These are phyloP conservation scores for Dendroctonus ponderosae DNA, from an alignment of 1,140 invertebrate genomes.

Conservation along the genomic window DNA sequence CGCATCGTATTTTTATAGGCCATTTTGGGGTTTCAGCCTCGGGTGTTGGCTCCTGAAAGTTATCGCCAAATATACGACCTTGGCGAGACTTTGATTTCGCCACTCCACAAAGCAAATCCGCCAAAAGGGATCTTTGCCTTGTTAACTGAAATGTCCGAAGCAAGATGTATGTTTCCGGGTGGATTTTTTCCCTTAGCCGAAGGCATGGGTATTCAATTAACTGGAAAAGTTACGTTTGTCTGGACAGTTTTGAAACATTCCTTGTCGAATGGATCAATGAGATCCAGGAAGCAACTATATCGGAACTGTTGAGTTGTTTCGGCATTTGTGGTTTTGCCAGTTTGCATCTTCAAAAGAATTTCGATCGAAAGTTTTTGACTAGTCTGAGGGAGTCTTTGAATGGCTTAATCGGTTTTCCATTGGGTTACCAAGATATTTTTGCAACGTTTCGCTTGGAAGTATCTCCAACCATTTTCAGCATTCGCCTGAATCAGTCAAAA, in stretches of 20 bases:
- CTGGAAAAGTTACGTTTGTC: not conserved
- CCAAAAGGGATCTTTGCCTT: not conserved
- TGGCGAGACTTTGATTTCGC: constrained; percentile 9
- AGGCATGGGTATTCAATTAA: not conserved
- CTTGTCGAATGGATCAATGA: not conserved
- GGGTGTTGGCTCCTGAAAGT: not conserved
- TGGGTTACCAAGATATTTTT: no score
- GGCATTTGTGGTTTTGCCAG: no score
- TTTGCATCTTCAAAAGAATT: no score
- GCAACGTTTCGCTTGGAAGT: no score
- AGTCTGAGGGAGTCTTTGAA: no score
- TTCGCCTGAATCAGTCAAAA: no score
- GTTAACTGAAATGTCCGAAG: constrained; percentile 9
- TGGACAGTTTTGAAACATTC: not conserved
- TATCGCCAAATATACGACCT: constrained; percentile 6
- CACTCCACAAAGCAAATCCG: constrained; percentile 6
- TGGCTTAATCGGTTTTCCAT: no score
- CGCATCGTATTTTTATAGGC: constrained; percentile 17
- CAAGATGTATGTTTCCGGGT: constrained; percentile 2
- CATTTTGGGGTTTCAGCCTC: constrained; percentile 8
- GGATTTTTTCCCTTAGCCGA: not conserved
- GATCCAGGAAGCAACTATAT: not conserved
- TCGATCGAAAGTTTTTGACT: no score
- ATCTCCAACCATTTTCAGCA: no score
- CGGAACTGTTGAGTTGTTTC: no score